Evolutionary conservation across 2,888 invertebrate species (phyloP).

Genomic region (Drosophila kanekoi): DNA sequence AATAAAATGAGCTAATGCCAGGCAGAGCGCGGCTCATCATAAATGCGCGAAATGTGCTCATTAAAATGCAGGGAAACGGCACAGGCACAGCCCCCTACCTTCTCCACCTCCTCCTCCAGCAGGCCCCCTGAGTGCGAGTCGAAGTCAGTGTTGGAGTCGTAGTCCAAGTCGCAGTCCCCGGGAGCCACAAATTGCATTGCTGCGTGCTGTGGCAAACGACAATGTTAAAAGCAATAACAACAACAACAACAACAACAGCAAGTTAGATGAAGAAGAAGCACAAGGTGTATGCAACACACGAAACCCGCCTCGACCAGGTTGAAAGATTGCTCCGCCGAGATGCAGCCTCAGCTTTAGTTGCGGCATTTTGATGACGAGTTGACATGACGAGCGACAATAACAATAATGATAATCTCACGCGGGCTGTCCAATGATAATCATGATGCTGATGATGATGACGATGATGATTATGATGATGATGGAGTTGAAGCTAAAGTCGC

Average conservation of each 20-base stretch:
- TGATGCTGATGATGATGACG: conserved; percentile 25
- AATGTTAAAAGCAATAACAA: conserved; percentile 46
- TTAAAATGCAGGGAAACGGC: conserved; percentile 73
- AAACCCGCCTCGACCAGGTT: conserved; percentile 54
- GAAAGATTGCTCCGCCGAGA: conserved; percentile 71
- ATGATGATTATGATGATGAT: conserved; percentile 24
- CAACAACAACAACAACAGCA: conserved; percentile 9
- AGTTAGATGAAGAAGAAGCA: conserved; percentile 20
- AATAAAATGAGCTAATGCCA: conserved; percentile 76
- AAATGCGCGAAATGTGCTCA: conserved; percentile 79
- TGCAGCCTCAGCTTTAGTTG: conserved; percentile 36
- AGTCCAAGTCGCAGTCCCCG: conserved; percentile 32
- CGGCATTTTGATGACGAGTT: conserved; percentile 77
- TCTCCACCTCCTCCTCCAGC: not conserved
- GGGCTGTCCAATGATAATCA: conserved; percentile 37
- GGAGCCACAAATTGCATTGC: conserved; percentile 73
- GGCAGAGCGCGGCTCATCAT: conserved; percentile 60
- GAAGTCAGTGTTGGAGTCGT: conserved; percentile 12
- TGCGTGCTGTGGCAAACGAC: conserved; percentile 72
- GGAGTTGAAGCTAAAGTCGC: conserved; percentile 14
- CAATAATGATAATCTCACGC: conserved; percentile 72
- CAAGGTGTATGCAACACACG: conserved; percentile 62
- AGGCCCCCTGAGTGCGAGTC: conserved; percentile 14
- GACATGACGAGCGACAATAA: conserved; percentile 80
- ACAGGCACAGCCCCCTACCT: conserved; percentile 17